Conservation (phyloP, 1,140 invertebrate species). For the Prorops nasuta region DNA sequence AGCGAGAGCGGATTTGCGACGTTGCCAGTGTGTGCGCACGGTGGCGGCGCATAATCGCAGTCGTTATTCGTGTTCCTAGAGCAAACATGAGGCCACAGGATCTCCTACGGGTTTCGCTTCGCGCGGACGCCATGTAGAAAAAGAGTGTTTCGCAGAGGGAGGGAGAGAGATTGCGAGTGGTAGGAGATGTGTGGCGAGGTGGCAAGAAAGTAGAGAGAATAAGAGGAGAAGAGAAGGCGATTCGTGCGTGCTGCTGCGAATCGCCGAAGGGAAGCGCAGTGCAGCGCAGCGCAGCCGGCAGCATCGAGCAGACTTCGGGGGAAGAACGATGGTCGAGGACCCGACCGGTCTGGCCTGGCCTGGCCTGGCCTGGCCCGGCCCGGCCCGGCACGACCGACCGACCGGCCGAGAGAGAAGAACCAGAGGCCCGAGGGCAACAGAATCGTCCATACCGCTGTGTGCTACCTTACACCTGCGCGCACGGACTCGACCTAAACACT, state of each 20-base stretch:
- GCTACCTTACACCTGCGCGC: slow-evolving; percentile 43
- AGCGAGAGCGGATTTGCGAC: slow-evolving; percentile 29
- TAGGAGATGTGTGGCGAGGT: slow-evolving; percentile 7
- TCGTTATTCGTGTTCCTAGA: slow-evolving; percentile 33
- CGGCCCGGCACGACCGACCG: too few species aligned
- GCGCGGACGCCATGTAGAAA: slow-evolving; percentile 6
- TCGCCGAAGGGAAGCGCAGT: too few species aligned
- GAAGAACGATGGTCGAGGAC: not conserved
- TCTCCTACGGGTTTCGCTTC: slow-evolving; percentile 8
- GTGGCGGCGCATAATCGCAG: slow-evolving; percentile 30
- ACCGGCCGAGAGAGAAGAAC: too few species aligned
- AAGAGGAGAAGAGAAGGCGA: slow-evolving; percentile 8
- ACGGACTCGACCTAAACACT: slow-evolving; percentile 32
- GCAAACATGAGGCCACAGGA: slow-evolving; percentile 27
- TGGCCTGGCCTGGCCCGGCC: too few species aligned
- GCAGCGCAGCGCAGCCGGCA: too few species aligned
- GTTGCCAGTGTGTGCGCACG: slow-evolving; percentile 33
- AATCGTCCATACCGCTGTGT: not conserved
- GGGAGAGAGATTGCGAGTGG: slow-evolving; percentile 5
- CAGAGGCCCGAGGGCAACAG: not conserved
- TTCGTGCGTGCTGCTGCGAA: not conserved
- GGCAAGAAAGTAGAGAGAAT: too few species aligned
- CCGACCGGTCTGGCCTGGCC: too few species aligned
- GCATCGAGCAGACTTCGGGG: too few species aligned
- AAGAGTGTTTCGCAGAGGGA: slow-evolving; percentile 6